These are phyloP conservation scores for Portevinia maculata DNA, from an alignment of 2,888 invertebrate species.

Conservation along the genomic window DNA sequence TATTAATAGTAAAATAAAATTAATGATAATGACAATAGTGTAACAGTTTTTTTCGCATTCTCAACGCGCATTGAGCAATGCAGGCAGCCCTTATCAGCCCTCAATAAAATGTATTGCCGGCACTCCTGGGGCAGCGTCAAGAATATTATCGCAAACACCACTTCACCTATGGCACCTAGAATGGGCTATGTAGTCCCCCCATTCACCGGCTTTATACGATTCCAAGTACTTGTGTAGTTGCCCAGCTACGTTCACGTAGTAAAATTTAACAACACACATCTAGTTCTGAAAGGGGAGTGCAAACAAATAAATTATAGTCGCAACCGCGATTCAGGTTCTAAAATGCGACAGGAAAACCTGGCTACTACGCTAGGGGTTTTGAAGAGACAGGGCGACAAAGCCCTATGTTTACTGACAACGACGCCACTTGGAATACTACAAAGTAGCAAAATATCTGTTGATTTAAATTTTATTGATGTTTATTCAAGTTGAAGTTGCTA, in stretches of 20 bases:
- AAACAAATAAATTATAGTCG: slow-evolving; percentile 21
- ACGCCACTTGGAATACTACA: slow-evolving; percentile 31
- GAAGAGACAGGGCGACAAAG: not conserved
- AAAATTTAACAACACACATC: slow-evolving; percentile 15
- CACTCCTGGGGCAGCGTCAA: too few species aligned
- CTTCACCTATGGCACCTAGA: not conserved
- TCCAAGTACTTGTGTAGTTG: not conserved
- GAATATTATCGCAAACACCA: too few species aligned
- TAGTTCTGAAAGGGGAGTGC: slow-evolving; percentile 7
- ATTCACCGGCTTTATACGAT: not conserved
- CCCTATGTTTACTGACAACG: not conserved
- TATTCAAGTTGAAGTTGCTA: slow-evolving; percentile 62
- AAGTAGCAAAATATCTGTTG: slow-evolving; percentile 63
- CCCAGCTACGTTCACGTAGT: slow-evolving; percentile 7
- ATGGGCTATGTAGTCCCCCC: not conserved
- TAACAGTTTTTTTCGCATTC: not conserved
- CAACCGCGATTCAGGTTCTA: slow-evolving; percentile 6
- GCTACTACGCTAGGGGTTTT: not conserved
- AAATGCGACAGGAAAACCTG: slow-evolving; percentile 29
- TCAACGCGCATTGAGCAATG: not conserved
- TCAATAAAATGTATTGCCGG: slow-evolving; percentile 14
- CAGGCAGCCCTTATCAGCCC: slow-evolving; percentile 20
- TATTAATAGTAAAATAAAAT: slow-evolving; percentile 10
- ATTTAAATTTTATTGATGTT: slow-evolving; percentile 67
- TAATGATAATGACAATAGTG: not conserved